These are phyloP conservation scores for Schlechtendalia chinensis DNA, from an alignment of 1,140 invertebrate species.

Conservation along the genomic window DNA sequence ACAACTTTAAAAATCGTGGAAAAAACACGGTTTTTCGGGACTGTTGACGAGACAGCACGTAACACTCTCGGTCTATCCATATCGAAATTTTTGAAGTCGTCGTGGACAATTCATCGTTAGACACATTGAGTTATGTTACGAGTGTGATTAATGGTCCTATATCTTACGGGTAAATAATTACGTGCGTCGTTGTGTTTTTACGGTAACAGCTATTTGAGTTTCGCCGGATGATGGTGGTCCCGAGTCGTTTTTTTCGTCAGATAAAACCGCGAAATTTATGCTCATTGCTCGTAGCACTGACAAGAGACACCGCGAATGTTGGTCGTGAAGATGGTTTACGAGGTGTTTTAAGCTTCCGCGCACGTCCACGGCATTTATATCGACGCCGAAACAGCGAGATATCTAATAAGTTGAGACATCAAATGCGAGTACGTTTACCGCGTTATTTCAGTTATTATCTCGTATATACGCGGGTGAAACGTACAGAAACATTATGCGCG, in stretches of 20 bases:
- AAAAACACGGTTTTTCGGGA: too few relatives aligned
- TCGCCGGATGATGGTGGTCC: neutral
- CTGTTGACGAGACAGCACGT: too few relatives aligned
- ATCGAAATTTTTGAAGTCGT: too few relatives aligned
- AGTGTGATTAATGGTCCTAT: too few relatives aligned
- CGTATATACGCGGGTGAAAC: neutral
- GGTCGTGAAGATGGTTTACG: constrained; percentile 22
- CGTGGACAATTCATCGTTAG: too few relatives aligned
- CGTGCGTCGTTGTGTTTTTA: neutral
- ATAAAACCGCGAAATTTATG: constrained; percentile 14
- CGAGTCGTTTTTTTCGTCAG: constrained; percentile 14
- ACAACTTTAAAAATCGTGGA: too few relatives aligned
- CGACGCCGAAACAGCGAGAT: constrained; percentile 20
- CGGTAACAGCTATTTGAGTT: neutral
- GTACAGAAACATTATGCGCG: neutral
- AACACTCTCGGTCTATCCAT: too few relatives aligned
- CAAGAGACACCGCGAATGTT: neutral
- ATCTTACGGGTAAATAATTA: too few relatives aligned
- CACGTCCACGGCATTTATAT: constrained; percentile 33
- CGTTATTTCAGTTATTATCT: constrained; percentile 3
- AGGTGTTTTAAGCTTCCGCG: constrained; percentile 13
- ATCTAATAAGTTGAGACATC: constrained; percentile 19
- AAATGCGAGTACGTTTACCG: constrained; percentile 9
- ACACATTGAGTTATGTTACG: too few relatives aligned
- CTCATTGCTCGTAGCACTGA: constrained; percentile 3